Evolutionary conservation across 1,140 invertebrate genomes (phyloP).

Genomic region (Drosophila willistoni): DNA sequence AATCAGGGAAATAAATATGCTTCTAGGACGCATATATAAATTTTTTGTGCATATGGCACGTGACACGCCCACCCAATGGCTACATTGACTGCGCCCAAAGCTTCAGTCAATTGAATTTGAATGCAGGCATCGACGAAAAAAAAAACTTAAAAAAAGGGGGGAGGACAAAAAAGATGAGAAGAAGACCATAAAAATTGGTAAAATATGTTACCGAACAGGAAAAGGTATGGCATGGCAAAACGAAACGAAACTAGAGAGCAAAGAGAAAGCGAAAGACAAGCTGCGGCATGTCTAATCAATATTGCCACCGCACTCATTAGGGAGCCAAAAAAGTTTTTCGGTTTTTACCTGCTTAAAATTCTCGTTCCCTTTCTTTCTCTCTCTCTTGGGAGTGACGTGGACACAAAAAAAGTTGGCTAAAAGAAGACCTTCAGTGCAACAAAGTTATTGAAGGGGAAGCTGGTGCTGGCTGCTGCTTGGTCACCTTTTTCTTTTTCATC

Average conservation of each 20-base stretch:
- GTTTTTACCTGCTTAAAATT: conserved; percentile 57
- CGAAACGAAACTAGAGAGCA: not conserved
- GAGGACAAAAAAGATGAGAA: conserved; percentile 14
- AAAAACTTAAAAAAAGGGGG: not conserved
- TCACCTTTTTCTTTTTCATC: conserved; percentile 34
- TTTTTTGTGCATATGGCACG: conserved; percentile 47
- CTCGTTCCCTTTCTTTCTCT: not conserved
- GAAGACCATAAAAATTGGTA: conserved; percentile 43
- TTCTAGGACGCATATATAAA: conserved; percentile 33
- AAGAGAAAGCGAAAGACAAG: conserved; percentile 7
- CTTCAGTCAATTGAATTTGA: conserved; percentile 67
- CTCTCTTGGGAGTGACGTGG: conserved; percentile 6
- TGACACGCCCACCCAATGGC: conserved; percentile 44
- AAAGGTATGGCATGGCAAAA: conserved; percentile 13
- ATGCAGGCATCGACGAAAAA: conserved; percentile 17
- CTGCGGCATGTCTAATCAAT: conserved; percentile 50
- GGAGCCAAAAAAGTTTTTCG: conserved; percentile 41
- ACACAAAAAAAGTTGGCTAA: conserved; percentile 42
- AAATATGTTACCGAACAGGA: conserved; percentile 44
- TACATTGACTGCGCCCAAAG: conserved; percentile 9
- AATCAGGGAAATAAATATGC: conserved; percentile 52
- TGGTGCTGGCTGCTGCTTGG: not conserved
- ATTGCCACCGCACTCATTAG: conserved; percentile 58
- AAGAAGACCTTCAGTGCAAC: conserved; percentile 39
- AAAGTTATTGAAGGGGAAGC: conserved; percentile 29